phyloP scores from a whole-genome alignment of 2,797 vertebrate genomes.

The Ibycter americanus region DNA sequence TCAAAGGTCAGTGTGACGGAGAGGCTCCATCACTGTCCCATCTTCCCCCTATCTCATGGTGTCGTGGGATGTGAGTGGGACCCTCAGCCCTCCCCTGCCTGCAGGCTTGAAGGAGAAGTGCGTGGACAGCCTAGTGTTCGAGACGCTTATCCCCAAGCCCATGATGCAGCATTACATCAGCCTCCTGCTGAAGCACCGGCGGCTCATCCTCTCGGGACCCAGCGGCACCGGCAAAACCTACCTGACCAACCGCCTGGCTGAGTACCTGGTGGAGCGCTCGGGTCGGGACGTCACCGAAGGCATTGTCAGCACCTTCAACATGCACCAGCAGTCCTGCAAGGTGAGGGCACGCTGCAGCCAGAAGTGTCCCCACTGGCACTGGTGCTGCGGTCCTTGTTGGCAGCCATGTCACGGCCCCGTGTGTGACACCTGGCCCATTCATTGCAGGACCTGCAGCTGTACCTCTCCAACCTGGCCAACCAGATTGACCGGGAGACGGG shows the following conservation, averaged over 20 bases:
- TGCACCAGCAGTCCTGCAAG: constrained; percentile 96
- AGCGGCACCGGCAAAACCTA: constrained; percentile 96
- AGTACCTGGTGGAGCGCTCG: constrained; percentile 91
- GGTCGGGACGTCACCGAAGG: constrained; percentile 81
- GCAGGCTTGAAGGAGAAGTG: constrained; percentile 91
- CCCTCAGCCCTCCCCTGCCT: background rate
- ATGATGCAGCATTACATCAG: constrained; percentile 98
- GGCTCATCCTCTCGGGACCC: constrained; percentile 92
- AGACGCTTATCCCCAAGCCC: constrained; percentile 94
- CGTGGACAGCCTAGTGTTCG: constrained; percentile 94
- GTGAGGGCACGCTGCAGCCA: constrained; percentile 53
- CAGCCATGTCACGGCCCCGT: accelerated
- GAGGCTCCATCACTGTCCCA: accelerated
- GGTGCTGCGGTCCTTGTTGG: accelerated
- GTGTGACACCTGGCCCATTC: accelerated
- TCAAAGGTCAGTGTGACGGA: constrained; percentile 85
- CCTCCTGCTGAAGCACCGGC: constrained; percentile 92
- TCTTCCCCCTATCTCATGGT: accelerated
- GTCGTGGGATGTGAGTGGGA: accelerated
- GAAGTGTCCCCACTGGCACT: background rate
- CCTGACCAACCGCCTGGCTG: constrained; percentile 89
- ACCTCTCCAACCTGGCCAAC: constrained; percentile 93
- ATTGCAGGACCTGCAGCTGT: constrained; percentile 90
- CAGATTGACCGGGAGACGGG: constrained; percentile 91
- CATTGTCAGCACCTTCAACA: constrained; percentile 91